These are phyloP conservation scores for Alcedo atthis DNA, from an alignment of 2,797 vertebrate species.

Conservation along the genomic window DNA sequence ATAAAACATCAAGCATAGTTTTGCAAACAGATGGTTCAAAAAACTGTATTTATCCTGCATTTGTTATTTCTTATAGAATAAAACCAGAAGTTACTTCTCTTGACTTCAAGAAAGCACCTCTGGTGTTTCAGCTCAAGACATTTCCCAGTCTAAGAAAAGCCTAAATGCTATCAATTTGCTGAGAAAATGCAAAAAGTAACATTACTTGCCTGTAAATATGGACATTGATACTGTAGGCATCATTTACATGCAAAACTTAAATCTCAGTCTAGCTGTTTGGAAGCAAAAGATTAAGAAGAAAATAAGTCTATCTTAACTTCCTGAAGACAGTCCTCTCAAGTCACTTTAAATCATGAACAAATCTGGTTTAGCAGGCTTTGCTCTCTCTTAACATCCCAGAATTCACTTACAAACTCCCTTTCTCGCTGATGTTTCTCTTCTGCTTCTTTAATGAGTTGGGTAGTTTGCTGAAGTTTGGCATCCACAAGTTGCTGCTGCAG, in stretches of 20 bases:
- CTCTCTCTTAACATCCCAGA: not conserved
- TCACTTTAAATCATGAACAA: not conserved
- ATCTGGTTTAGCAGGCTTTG: not conserved
- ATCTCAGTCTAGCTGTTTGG: not conserved
- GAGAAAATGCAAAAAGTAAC: not conserved
- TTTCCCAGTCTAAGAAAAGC: not conserved
- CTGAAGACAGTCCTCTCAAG: not conserved
- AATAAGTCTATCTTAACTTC: not conserved
- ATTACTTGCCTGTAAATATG: not conserved
- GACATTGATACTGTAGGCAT: not conserved
- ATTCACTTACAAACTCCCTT: conserved; percentile 92
- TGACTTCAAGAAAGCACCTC: not conserved
- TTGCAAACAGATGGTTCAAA: not conserved
- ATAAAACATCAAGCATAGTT: not conserved
- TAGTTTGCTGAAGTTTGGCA: conserved; percentile 95
- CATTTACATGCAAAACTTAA: not conserved
- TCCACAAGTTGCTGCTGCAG: conserved; percentile 96
- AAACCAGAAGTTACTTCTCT: not conserved
- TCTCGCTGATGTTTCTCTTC: conserved; percentile 96
- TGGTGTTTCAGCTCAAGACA: not conserved
- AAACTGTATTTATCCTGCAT: not conserved
- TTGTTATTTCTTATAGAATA: not conserved
- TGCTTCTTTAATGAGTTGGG: conserved; percentile 95
- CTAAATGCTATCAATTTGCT: not conserved
- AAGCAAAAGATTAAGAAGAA: not conserved